Conservation (phyloP, 2,888 invertebrate species). For the Anaspis maculata region DNA sequence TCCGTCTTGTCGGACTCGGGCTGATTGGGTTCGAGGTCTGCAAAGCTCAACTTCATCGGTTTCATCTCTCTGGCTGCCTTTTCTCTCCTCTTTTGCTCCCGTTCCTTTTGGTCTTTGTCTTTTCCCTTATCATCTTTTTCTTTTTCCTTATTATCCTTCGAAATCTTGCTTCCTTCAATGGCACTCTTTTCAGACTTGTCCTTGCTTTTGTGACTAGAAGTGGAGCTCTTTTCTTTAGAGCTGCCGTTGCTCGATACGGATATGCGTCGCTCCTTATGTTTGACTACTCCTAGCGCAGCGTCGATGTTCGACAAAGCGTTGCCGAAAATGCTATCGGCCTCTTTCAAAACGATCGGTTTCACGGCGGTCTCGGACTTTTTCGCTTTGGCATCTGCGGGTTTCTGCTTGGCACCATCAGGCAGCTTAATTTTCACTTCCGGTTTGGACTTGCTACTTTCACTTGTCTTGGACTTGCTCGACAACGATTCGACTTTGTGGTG, state of each 20-base stretch:
- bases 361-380: slow-evolving; percentile 7
- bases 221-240: slow-evolving; percentile 11
- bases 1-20: too few species aligned
- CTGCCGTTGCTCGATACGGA: too few species aligned
- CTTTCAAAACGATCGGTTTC: slow-evolving; percentile 21
- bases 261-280: slow-evolving; percentile 8
- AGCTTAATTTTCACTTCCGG: too few species aligned
- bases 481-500: too few species aligned
- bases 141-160: slow-evolving; percentile 1
- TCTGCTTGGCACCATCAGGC: too few species aligned
- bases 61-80: slow-evolving; percentile 10
- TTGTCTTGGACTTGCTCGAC: too few species aligned
- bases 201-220: slow-evolving; percentile 12
- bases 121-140: slow-evolving; percentile 7
- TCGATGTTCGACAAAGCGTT: slow-evolving; percentile 26
- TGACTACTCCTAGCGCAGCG: slow-evolving; percentile 8
- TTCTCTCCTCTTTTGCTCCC: slow-evolving; percentile 2
- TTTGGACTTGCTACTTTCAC: too few species aligned
- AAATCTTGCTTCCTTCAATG: too few species aligned
- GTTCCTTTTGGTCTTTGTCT: slow-evolving; percentile 2
- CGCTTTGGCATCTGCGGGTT: neutral
- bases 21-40: too few species aligned
- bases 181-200: slow-evolving; percentile 12
- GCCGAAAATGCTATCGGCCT: slow-evolving; percentile 24
- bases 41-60: slow-evolving; percentile 12